Base-by-base conservation (phyloP, 2,888 invertebrate genomes). In the Chaetogeoica ovagalla region DNA sequence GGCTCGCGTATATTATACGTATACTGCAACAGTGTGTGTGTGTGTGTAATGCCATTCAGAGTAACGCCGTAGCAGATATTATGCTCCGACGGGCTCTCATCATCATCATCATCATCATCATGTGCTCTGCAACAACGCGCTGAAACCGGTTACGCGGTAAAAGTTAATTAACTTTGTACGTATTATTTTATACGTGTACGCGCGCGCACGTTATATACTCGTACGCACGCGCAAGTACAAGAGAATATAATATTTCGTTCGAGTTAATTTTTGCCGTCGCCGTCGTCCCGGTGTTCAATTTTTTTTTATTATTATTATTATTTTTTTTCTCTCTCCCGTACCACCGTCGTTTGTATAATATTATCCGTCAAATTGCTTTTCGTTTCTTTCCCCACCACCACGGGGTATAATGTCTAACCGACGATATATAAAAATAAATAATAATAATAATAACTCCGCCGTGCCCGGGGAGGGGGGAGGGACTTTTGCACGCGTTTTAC, bases 81-180 rank as follows among this genome's bases (percentile, higher is more conserved):
- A 55, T 37, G 23, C 8, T 1, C 37, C 1, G 52, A 21, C 37
- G 52, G 71, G 59, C 74, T 37, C 73, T 37, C 63, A 52, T 30
- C 30, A 4, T 30, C 30, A n/a, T n/a, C n/a, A n/a, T n/a, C n/a
- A n/a, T n/a, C n/a, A n/a, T 37, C 63, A 52, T 30, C 30, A 4
- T 30, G 2, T 4, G 30, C 30, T 4, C 30, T 30, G 30, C 30
- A 30, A 30, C 30, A 30, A 37, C 66, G 65, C 66, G 77, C 63
- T 63, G 62, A 79, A 79, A 79, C 79, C 79, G 79, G 79, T 79
- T 79, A n/a, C 79, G 62, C 79, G 79, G 79, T 71, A 79, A 79
- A 79, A 79, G 79, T 79, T 79, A 79, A 79, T 79, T 79, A 79
- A 79, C 79, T 79, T 79, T 79, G 71, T 79, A 71, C 63, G 79